Conservation (phyloP, 2,113 vertebrate species). For the Chaetorhynchus papuensis region DNA sequence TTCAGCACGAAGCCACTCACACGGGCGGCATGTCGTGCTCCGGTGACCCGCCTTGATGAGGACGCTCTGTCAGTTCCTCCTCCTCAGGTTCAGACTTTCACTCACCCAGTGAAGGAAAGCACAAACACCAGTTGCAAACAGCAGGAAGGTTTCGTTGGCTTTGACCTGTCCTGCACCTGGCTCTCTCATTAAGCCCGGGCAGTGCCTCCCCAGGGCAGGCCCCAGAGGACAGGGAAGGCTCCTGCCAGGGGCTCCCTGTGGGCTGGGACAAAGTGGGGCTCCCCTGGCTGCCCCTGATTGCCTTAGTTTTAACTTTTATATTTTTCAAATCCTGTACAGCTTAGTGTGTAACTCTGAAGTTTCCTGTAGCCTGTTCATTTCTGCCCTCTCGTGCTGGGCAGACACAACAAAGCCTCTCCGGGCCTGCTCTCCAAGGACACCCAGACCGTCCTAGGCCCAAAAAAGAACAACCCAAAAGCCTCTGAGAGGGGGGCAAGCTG, state of each 20-base stretch:
- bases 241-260: neutral
- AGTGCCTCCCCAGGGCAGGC: neutral
- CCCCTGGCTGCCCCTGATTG: no score
- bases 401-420: no score
- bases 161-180: accelerated
- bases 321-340: no score
- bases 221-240: neutral
- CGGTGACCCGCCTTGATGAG: neutral
- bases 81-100: neutral
- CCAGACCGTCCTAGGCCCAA: no score
- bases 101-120: neutral
- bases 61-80: neutral
- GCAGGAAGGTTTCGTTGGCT: neutral
- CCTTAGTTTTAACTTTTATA: no score
- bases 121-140: accelerated
- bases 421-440: no score
- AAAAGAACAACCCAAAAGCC: no score
- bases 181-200: accelerated
- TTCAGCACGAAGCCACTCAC: accelerated
- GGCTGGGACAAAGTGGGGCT: accelerated
- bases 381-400: no score
- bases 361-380: no score
- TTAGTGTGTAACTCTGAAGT: no score
- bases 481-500: no score
- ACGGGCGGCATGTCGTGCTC: neutral